Evolutionary conservation across 2,888 invertebrate species (phyloP), one percentile per base, ranked within the genome.

Genomic region (Chymomyza caudatula): DNA sequence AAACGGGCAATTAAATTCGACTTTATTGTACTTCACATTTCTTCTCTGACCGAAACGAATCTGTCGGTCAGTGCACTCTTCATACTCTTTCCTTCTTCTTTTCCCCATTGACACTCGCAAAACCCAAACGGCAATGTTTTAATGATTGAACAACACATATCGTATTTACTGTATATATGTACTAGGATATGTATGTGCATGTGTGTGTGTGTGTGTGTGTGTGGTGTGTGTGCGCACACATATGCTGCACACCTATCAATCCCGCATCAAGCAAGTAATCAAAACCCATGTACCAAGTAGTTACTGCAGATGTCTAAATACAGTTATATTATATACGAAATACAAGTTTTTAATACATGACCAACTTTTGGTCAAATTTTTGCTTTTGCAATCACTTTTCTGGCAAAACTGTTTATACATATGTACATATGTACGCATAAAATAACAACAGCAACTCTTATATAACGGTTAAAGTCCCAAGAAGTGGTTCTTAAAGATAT

Each of bases 21-120:
- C 85, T 88, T 89, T 88, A 88, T 89, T 88, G 87, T 79, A 81
- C 79, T 80, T 80, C 83, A 77, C 79, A 79, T 73, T 76, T 74
- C 73, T 71, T 20, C 51, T 20, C 22, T 20, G 20, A 51, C 51
- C 51, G 23, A 52, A 52, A 23, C 52, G 52, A 52, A 20, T 22
- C 22, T 22, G 29, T 19, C 47, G 17, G 17, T 47, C 19, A 47
- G 47, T 47, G 19, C 17, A 47, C 29, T 37, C 29, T 37, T 25
- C 29, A 11, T 11, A 29, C 11, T 37, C 11, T 37, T 11, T 11
- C 2, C 11, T 37, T 11, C 2, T 3, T 8, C 29, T 3, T 8
- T 11, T 11, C 47, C 8, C 1, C 53, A 55, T 37, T 58, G 68
- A 64, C 58, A 42, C 6, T 19, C 15, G 17, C 17, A 11, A 54